Conservation (phyloP, 2,797 vertebrate species). For the Pristis pectinata region DNA sequence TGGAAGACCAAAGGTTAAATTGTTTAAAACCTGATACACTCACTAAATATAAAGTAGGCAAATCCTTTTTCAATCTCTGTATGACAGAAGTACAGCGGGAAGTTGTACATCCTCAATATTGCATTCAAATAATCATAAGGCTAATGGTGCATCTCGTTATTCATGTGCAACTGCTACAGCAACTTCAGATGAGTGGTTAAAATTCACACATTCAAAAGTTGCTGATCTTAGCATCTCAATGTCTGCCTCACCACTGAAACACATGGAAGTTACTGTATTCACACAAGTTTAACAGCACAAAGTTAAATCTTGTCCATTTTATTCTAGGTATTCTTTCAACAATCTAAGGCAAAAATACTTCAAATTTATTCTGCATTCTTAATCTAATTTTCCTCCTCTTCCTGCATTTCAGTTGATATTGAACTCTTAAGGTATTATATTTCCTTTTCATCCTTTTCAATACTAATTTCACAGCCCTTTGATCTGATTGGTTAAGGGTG, state of each 20-base stretch:
- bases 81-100: not conserved
- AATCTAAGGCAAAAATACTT: not conserved
- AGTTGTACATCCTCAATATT: not conserved
- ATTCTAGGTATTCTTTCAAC: not conserved
- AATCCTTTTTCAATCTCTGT: not conserved
- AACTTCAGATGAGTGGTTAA: not conserved
- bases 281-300: not conserved
- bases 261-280: not conserved
- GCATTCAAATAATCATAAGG: not conserved
- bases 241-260: not conserved
- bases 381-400: not conserved
- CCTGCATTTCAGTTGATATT: not conserved
- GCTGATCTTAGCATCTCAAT: not conserved
- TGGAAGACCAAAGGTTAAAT: not conserved
- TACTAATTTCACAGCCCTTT: not conserved
- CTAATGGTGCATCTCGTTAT: not conserved
- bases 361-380: not conserved
- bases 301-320: not conserved
- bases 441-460: not conserved
- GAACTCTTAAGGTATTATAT: not conserved
- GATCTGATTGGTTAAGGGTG: not conserved
- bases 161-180: not conserved
- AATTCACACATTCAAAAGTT: not conserved
- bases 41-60: not conserved
- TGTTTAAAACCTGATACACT: not conserved